Conservation (phyloP, 2,888 invertebrate species). For the Octonoba sinensis region DNA sequence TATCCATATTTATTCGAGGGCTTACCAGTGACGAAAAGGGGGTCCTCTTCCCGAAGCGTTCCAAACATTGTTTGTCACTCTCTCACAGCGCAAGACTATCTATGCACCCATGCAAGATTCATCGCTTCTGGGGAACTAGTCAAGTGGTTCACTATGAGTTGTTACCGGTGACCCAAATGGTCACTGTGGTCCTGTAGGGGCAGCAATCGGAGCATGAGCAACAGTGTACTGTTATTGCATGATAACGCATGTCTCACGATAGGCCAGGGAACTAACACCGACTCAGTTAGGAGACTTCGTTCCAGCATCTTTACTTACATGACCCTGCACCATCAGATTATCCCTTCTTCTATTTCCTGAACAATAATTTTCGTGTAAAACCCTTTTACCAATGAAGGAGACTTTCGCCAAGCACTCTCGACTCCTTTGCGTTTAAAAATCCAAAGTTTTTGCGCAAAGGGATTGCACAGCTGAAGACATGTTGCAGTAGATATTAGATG, state of each 20-base stretch:
- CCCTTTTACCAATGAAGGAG: too few species aligned
- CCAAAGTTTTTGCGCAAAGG: not conserved
- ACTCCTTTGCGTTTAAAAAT: not conserved
- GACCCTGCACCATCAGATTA: too few species aligned
- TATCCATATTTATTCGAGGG: not conserved
- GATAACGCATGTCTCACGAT: not conserved
- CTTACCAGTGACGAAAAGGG: not conserved
- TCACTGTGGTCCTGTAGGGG: not conserved
- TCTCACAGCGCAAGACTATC: not conserved
- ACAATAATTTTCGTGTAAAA: too few species aligned
- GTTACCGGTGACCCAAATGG: not conserved
- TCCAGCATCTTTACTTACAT: not conserved
- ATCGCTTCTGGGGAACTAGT: not conserved
- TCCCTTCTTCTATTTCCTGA: too few species aligned
- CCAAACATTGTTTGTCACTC: not conserved
- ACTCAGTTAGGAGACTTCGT: not conserved
- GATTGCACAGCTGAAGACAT: not conserved
- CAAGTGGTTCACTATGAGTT: conserved; percentile 3
- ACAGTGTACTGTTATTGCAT: not conserved
- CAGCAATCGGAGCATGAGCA: not conserved
- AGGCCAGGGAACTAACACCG: not conserved
- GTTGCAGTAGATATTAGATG: not conserved
- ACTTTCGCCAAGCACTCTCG: not conserved
- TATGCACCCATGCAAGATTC: not conserved
- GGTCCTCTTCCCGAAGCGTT: not conserved